Base-by-base conservation (phyloP, 2,797 vertebrate genomes). In the Cephalopachus bancanus region DNA sequence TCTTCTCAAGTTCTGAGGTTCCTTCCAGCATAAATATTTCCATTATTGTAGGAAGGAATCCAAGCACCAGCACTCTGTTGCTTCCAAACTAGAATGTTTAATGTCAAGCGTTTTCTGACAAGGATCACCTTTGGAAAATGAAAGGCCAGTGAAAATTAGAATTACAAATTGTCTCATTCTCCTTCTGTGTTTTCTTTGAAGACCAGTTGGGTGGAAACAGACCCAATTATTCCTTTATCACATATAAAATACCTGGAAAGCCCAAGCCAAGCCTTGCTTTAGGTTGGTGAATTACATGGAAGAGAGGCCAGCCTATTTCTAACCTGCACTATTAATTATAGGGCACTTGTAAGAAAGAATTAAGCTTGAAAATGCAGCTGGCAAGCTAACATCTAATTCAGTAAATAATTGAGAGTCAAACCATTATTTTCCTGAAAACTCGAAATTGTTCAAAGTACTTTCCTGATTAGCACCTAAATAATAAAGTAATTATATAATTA, bases 401-500 rank as follows among this genome's bases (percentile, higher is more conserved):
- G 94, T 98, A 98, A 97, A 97, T 96, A 97, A 98, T 97, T 93
- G 92, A 96, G 97, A 98, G 96, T 97, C 97, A 98, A 98, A 98
- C 98, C 98, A 98, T 98, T 98, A 98, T 98, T 98, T 98, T 98
- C 96, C 96, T 95, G 95, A 98, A 98, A 98, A 98, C 97, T 98
- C 92, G 90, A 98, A 98, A 98, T 97, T 97, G 94, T 97, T 98
- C 95, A 92, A 97, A 98, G 96, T 83, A 89, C 98, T 97, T 98
- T 97, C 91, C 98, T 98, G 97, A 98, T 98, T 98, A 98, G 97
- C 93, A 97, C 95, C 98, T 96, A 96, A 93, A 64, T 97, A 94
- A 98, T 97, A 97, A 98, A 97, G 98, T 98, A 98, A 97, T 98
- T 98, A 98, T 97, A 97, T 98, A 98, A 97, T 98, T 98, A 98